Base-by-base conservation (phyloP, 2,113 vertebrate species). In the Crypturellus undulatus region DNA sequence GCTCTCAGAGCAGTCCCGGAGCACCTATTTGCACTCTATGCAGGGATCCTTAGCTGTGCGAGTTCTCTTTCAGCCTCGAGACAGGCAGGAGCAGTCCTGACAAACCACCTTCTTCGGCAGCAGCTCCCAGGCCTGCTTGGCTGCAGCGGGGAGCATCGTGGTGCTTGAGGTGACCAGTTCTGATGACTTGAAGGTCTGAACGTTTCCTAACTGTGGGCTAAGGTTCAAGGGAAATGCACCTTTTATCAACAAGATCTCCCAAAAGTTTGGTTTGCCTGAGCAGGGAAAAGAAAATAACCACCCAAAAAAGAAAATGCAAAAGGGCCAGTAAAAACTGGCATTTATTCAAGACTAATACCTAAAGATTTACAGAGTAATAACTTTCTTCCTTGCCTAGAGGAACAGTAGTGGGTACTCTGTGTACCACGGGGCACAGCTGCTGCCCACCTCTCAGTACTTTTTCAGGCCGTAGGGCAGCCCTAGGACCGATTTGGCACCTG, bases 381-480 rank as follows among this genome's bases (percentile, higher is more conserved):
- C 17, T 40, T 30, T 52, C n/a, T 42, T 32, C 38, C 58, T 83
- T 72, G 42, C 86, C 42, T 21, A 19, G 16, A 65, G 34, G 68
- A 63, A 58, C 43, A 70, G 51, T 49, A 34, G 63, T 2, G 9
- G 22, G 32, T 1, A 7, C 43, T 47, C 10, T 8, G 51, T 14
- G 9, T 14, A 12, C 73, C 60, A 1, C 14, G 13, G 1, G 76
- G 11, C 5, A 18, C 43, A 21, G 51, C 26, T 20, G 0, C 3
- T 1, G 25, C 63, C 47, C 60, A 10, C 24, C 69, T 98, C 96
- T 98, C 96, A 98, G 91, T 77, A 54, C 89, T 95, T 98, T 54
- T 97, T 96, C 16, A 97, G 92, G 83, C 76, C 19, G 32, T 71
- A 89, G 6, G 95, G 40, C 93, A 96, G 83, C 22, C 92, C 92